Evolutionary conservation across 2,888 invertebrate species (phyloP).

Genomic region (Lissonota sp.): DNA sequence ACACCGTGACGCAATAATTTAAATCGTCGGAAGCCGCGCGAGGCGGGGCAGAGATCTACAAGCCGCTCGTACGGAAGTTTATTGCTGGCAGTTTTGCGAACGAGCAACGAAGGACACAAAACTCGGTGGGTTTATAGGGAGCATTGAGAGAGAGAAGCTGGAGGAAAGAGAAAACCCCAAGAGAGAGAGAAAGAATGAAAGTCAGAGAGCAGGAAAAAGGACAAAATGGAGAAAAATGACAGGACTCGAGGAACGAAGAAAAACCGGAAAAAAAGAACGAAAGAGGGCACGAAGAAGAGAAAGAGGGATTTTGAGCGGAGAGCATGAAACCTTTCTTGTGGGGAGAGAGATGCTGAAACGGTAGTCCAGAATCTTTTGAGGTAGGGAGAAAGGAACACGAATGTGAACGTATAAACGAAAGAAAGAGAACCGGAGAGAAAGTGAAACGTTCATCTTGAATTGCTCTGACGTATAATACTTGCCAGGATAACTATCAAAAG

Average conservation of each 20-base stretch:
- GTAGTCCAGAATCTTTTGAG: conserved; percentile 48
- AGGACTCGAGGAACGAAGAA: conserved; percentile 8
- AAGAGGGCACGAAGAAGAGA: conserved; percentile 8
- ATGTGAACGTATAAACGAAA: conserved; percentile 50
- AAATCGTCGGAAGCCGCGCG: conserved; percentile 49
- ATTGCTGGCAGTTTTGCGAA: conserved; percentile 57
- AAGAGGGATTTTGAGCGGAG: conserved; percentile 22
- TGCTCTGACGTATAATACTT: conserved; percentile 20
- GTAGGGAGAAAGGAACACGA: conserved; percentile 43
- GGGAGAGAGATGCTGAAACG: conserved; percentile 48
- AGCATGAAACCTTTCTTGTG: conserved; percentile 28
- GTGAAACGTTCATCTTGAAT: conserved; percentile 48
- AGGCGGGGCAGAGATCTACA: background rate
- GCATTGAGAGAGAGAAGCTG: conserved; percentile 24
- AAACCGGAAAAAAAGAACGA: conserved; percentile 34
- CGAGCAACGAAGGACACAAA: conserved; percentile 38
- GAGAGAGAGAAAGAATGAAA: conserved; percentile 24
- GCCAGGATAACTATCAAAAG: conserved; percentile 47
- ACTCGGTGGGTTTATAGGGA: conserved; percentile 14
- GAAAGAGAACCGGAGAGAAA: conserved; percentile 54
- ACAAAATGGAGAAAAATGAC: conserved; percentile 6
- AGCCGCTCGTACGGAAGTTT: conserved; percentile 46
- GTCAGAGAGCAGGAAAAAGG: conserved; percentile 25
- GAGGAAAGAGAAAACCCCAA: background rate
- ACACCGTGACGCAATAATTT: conserved; percentile 54